Evolutionary conservation across 2,113 vertebrate genomes (phyloP).

Genomic region (Naja naja): DNA sequence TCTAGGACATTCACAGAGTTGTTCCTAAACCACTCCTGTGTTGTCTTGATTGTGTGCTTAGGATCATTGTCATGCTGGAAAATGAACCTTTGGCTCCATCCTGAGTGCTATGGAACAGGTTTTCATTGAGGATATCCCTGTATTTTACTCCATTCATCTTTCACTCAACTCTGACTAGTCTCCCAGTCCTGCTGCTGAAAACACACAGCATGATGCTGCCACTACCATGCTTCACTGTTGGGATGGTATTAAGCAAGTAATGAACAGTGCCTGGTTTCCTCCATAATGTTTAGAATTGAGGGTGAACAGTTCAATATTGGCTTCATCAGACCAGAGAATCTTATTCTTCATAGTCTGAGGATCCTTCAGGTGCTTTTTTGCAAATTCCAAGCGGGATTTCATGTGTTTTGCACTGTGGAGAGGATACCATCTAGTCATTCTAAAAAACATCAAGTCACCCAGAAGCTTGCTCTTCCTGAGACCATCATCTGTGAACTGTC

Average conservation of each 20-base stretch:
- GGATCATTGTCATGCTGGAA: background rate
- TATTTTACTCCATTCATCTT: background rate
- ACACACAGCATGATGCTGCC: background rate
- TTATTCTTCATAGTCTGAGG: no score
- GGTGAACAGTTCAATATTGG: background rate
- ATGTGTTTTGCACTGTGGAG: no score
- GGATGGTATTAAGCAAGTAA: background rate
- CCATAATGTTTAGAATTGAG: background rate
- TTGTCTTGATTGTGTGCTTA: background rate
- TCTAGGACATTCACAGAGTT: background rate
- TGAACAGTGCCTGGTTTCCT: background rate
- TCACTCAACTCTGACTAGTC: background rate
- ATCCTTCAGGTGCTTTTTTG: no score
- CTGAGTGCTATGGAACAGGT: background rate
- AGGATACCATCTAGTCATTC: no score
- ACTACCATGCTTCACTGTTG: background rate
- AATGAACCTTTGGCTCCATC: background rate
- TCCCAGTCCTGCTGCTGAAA: background rate
- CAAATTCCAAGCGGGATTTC: no score
- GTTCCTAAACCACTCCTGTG: background rate
- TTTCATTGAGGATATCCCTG: background rate
- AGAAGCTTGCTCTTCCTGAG: no score
- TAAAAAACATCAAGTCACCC: no score
- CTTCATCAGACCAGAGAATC: no score
- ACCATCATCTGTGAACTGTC: no score